Percentiles rank a stretch among this genome's conserved stretches.
Conservation (phyloP, 1,140 invertebrate species). For the Drosophila sulfurigaster region DNA sequence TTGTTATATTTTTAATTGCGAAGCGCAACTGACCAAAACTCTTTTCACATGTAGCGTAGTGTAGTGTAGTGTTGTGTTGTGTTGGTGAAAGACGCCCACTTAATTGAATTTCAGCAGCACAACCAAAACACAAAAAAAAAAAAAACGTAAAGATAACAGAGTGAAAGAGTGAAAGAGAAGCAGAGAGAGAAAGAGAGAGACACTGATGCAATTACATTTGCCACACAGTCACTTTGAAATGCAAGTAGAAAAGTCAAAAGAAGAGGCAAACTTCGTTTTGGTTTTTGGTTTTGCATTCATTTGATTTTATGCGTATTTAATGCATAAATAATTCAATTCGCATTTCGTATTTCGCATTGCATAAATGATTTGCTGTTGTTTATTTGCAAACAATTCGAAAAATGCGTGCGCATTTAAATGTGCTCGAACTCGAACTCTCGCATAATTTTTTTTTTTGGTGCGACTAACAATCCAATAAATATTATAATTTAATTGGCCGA, state of each 20-base stretch:
- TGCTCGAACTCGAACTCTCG: neutral
- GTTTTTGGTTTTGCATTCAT: conserved; percentile 30
- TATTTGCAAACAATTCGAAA: conserved; percentile 16
- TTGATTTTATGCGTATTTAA: conserved; percentile 66
- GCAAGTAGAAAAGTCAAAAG: conserved; percentile 11
- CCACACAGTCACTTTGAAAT: conserved; percentile 18
- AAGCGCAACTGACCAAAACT: neutral
- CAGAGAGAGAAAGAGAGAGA: neutral
- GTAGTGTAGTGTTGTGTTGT: conserved; percentile 8
- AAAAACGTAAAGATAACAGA: neutral
- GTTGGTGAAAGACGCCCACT: conserved; percentile 39
- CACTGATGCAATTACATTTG: conserved; percentile 26
- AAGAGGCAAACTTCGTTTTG: conserved; percentile 3
- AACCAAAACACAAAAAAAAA: conserved; percentile 7
- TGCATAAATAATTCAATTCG: conserved; percentile 66
- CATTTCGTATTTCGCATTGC: conserved; percentile 4
- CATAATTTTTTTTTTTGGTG: conserved; percentile 10
- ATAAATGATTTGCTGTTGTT: conserved; percentile 55
- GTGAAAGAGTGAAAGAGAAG: neutral
- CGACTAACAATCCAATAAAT: conserved; percentile 58
- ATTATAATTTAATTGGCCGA: conserved; percentile 64
- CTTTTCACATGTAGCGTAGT: neutral
- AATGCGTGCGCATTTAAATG: conserved; percentile 13
- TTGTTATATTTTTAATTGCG: too few species aligned
- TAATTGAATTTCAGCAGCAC: conserved; percentile 66